Base-by-base conservation (phyloP, 2,113 vertebrate genomes). In the Odocoileus virginianus region DNA sequence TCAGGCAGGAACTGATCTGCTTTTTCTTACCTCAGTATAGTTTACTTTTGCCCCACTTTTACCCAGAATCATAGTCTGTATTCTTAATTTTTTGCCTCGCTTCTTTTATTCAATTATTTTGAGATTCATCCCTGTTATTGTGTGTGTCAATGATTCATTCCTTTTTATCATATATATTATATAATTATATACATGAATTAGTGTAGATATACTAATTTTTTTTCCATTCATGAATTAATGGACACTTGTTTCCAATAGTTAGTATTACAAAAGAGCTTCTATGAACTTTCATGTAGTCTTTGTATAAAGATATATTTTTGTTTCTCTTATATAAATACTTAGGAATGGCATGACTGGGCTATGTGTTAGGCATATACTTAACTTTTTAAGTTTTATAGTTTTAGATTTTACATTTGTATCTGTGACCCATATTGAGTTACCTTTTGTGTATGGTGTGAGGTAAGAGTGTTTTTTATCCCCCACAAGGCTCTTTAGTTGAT, bases 101-200 rank as follows among this genome's bases (percentile, higher is more conserved):
- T 81, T 61, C 83, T 95, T 76, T 94, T n/a, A 85, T 43, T 87
- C 43, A 85, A 0, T 97, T 91, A 83, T 91, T 91, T 95, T 87
- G 43, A 81, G 36, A 52, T 81, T 90, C 28, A 52, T 79, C 23
- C 17, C 10, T 85, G 23, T 83, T 94, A 27, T 67, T 84, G 33
- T 58, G 19, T 96, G 28, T 67, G 54, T 84, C 36, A 85, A 5
- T 78, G 52, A 43, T 92, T 95, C 36, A 45, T 93, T 89, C 27
- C 21, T 64, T 85, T 47, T 79, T 16, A 47, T 79, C 47, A 50
- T 30, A 47, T 47, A 30, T 28, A 47, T 79, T 30, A 78, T 16
- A 47, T 79, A 47, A 2, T 90, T 90, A 52, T 52, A 52, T 81
- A 52, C 16, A 47, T 10, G 30, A 79, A 79, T 50, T 81, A 6